Evolutionary conservation across 2,113 vertebrate genomes (phyloP).

Genomic region (Pollimyrus isidori): DNA sequence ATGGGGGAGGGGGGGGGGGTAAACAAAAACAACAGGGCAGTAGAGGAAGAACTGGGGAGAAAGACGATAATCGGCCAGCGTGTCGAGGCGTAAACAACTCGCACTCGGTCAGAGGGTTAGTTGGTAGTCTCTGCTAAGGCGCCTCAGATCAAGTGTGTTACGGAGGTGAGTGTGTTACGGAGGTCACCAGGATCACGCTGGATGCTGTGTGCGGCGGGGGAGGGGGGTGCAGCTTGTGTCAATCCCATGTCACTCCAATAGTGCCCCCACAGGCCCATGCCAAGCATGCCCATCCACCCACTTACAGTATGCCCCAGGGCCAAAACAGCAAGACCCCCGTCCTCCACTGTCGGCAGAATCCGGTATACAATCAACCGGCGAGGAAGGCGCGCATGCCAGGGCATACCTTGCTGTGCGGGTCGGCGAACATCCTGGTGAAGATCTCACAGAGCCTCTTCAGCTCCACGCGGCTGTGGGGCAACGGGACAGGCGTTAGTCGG

Average conservation of each 20-base stretch:
- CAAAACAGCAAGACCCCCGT: background rate
- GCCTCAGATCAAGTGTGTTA: background rate
- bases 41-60: background rate
- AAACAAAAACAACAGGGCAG: background rate
- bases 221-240: background rate
- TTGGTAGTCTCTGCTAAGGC: slow-evolving; percentile 18
- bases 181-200: background rate
- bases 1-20: background rate
- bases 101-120: background rate
- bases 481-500: background rate
- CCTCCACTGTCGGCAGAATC: slow-evolving; percentile 53
- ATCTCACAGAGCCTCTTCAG: slow-evolving; percentile 96
- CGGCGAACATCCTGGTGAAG: slow-evolving; percentile 98
- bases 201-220: background rate
- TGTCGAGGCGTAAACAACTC: background rate
- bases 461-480: slow-evolving; percentile 78
- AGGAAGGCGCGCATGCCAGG: background rate
- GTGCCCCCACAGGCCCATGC: slow-evolving; percentile 4
- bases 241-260: background rate
- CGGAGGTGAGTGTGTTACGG: background rate
- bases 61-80: background rate
- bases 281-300: background rate
- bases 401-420: slow-evolving; percentile 96
- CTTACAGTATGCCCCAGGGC: background rate
- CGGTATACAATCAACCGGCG: slow-evolving; percentile 47